phyloP scores from a whole-genome alignment of 2,113 vertebrate species.

The Stigmatopora argus region DNA sequence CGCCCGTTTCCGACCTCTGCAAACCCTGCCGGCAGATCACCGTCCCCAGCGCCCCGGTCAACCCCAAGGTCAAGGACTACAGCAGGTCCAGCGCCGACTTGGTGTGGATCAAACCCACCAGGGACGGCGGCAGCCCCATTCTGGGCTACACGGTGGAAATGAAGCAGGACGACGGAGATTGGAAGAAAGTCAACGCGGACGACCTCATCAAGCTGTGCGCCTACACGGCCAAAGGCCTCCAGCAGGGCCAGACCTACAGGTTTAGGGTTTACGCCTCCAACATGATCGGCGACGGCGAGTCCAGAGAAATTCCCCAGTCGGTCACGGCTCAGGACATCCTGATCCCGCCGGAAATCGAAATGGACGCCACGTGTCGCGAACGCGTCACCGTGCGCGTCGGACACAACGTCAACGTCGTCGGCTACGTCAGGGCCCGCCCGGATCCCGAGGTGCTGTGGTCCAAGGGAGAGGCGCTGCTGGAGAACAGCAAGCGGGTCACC shows the following conservation, averaged over 20 bases:
- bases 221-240: constrained; percentile 84
- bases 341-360: constrained; percentile 90
- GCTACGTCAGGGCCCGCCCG: constrained; percentile 89
- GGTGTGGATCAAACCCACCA: constrained; percentile 92
- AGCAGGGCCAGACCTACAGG: constrained; percentile 87
- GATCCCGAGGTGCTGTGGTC: constrained; percentile 90
- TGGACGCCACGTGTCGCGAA: constrained; percentile 86
- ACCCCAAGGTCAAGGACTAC: constrained; percentile 95
- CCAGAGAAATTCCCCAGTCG: constrained; percentile 87
- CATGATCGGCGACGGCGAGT: constrained; percentile 92
- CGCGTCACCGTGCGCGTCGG: constrained; percentile 89
- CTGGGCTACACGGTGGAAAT: constrained; percentile 91
- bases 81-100: constrained; percentile 85
- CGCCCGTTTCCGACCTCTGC: constrained; percentile 86
- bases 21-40: constrained; percentile 88
- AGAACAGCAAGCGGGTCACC: constrained; percentile 78
- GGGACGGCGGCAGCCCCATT: constrained; percentile 92
- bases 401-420: constrained; percentile 87
- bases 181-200: constrained; percentile 87
- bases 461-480: constrained; percentile 79
- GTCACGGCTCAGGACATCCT: constrained; percentile 91
- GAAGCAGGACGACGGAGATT: constrained; percentile 83
- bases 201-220: constrained; percentile 89
- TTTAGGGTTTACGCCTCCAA: constrained; percentile 91
- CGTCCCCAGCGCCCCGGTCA: constrained; percentile 89